Base-by-base conservation (phyloP, 2,113 vertebrate species). In the Oophaga pumilio region DNA sequence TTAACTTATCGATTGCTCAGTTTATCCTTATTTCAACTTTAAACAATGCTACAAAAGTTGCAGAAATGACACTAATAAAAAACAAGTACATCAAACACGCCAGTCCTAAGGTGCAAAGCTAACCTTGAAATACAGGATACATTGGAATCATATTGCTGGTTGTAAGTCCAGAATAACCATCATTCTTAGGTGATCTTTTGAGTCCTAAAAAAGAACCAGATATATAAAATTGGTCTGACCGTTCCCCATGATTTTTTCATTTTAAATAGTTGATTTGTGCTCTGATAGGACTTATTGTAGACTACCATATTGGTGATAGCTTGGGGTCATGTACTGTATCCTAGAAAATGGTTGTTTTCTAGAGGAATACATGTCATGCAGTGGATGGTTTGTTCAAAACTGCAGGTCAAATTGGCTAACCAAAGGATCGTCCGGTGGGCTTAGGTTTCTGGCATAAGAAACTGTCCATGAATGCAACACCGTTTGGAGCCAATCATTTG, bases 81-180 rank as follows among this genome's bases (percentile, higher is more conserved):
- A 33, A 71, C 12, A 33, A 33, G 4, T n/a, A 74, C 50, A 50
- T 22, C 8, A 22, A 11, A 22, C 71, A 74, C 3, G 22, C 8
- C 71, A 74, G 20, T 22, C 49, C 60, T 49, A 53, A 52, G 14
- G 26, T 26, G 6, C 50, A 53, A 18, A 10, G 83, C 89, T 92
- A 94, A 96, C 95, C 95, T 95, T 95, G 93, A 90, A 96, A 95
- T 84, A 92, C 94, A 86, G 91, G 93, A 90, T 95, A 96, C 95
- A 96, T 96, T 60, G 95, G 95, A n/a, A 94, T 94, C 62, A 93
- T 87, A 59, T 96, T 96, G 90, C 92, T 94, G 52, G 90, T 94
- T 87, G 95, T 92, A 82, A 94, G 87, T 26, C 93, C 95, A 90
- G 95, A 94, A 0, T 93, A 93, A 83, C 93, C 87, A 80, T 85